Percentiles rank a stretch among this genome's conserved stretches.
These are phyloP conservation scores for Porites lutea DNA, from an alignment of 64 coral and sea anemone genomes.

Conservation along the genomic window DNA sequence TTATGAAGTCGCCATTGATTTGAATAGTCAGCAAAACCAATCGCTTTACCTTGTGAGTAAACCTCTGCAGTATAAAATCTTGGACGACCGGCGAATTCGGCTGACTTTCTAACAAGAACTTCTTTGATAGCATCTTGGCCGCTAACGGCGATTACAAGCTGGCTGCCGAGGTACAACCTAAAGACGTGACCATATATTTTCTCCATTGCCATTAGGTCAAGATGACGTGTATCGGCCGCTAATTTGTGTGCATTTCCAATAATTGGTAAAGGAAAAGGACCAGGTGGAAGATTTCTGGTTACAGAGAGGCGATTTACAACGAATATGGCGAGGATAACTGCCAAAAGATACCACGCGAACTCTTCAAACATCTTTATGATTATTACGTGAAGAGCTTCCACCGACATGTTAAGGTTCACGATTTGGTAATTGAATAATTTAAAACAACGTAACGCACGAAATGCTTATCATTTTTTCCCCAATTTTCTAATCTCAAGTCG, in stretches of 20 bases:
- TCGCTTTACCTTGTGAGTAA: background rate
- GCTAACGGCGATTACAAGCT: background rate
- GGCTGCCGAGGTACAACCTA: background rate
- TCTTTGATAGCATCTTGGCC: background rate
- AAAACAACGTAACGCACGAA: too few relatives aligned
- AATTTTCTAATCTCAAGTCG: too few relatives aligned
- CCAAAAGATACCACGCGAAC: background rate
- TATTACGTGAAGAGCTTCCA: background rate
- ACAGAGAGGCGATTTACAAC: background rate
- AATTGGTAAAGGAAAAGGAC: background rate
- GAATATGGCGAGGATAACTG: background rate
- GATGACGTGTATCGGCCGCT: background rate
- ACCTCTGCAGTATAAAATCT: background rate
- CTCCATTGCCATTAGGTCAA: constrained; percentile 4
- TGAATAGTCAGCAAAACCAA: constrained; percentile 25
- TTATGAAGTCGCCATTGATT: constrained; percentile 23
- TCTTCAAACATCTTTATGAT: background rate
- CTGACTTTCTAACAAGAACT: background rate
- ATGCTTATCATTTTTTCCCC: too few relatives aligned
- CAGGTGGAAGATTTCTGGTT: background rate
- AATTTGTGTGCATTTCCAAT: constrained; percentile 6
- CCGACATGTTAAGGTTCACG: background rate
- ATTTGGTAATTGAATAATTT: too few relatives aligned
- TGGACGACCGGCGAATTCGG: constrained; percentile 16
- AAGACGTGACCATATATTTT: constrained; percentile 1